Base-by-base conservation (phyloP, 2,113 vertebrate genomes). In the Psilopsiagon aurifrons region DNA sequence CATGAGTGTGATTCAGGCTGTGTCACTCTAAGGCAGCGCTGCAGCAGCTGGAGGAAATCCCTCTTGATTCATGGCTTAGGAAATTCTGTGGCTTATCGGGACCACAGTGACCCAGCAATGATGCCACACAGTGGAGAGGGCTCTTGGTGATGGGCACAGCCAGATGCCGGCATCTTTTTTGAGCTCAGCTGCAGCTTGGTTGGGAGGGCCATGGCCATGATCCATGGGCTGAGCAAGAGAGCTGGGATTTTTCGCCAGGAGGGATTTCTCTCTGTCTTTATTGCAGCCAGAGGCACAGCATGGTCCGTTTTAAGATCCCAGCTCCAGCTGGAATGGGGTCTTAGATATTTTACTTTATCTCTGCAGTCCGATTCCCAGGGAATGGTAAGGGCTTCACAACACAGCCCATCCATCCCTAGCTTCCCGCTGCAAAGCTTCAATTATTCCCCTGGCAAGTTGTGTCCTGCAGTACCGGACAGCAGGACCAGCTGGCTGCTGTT, bases 71-170 rank as follows among this genome's bases (percentile, higher is more conserved):
- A 73, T 2, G 8, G 62, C 64, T 80, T 79, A 91, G 88, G 37
- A 82, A 79, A 66, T 67, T 12, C 86, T 86, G 93, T 62, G 95
- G 93, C 52, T 92, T 76, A 24, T 27, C 1, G 20, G 83, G 70
- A 31, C 70, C 0, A 0, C 2, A 0, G 67, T 79, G 86, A 71
- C 51, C 63, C 73, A 27, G 68, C 0, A 0, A 3, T 68, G 88
- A 70, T 93, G 94, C 10, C 75, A 47, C 52, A 6, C 37, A 66
- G 44, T 5, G 4, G 2, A 29, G 82, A 41, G 51, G 84, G 59
- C 83, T 68, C 28, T 23, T 2, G 3, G 41, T 20, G 69, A 19
- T 0, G 46, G 49, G 8, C 73, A 70, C 0, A 8, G 84, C 41
- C 35, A 14, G 71, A 17, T 4, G 9, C 44, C 77, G 77, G 51